Evolutionary conservation across 2,888 invertebrate genomes (phyloP).

Genomic region (Eurytoma californica): DNA sequence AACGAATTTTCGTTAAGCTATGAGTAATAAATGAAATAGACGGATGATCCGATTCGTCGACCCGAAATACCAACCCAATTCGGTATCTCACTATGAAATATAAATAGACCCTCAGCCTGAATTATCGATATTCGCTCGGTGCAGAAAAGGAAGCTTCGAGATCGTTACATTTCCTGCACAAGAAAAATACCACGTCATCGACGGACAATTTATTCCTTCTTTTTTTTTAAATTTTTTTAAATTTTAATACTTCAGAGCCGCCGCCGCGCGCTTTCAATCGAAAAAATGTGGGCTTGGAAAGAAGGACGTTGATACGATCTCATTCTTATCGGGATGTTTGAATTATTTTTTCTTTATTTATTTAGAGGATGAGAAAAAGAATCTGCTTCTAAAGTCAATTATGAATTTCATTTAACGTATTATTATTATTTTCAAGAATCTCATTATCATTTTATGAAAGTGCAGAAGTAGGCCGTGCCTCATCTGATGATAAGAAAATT

Average conservation of each 20-base stretch:
- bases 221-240: not conserved
- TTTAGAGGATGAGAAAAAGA: not conserved
- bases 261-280: not conserved
- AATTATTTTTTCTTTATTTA: not conserved
- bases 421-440: slow-evolving; percentile 6
- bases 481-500: slow-evolving; percentile 2
- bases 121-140: slow-evolving; percentile 29
- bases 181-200: not conserved
- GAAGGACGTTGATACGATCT: not conserved
- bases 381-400: not conserved
- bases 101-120: slow-evolving; percentile 7
- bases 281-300: not conserved
- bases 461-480: slow-evolving; percentile 9
- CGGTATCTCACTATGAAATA: slow-evolving; percentile 14
- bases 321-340: not conserved
- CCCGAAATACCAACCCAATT: slow-evolving; percentile 36
- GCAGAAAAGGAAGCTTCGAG: not conserved
- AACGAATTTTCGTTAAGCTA: slow-evolving; percentile 2
- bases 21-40: slow-evolving; percentile 33
- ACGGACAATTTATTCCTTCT: not conserved
- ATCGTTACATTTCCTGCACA: not conserved
- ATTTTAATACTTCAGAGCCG: not conserved
- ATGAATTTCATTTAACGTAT: not conserved
- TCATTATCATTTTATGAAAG: not conserved
- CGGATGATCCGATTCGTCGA: slow-evolving; percentile 29